These are phyloP conservation scores for Rhimphoctona megacephalus DNA, from an alignment of 2,888 invertebrate species.

Conservation along the genomic window DNA sequence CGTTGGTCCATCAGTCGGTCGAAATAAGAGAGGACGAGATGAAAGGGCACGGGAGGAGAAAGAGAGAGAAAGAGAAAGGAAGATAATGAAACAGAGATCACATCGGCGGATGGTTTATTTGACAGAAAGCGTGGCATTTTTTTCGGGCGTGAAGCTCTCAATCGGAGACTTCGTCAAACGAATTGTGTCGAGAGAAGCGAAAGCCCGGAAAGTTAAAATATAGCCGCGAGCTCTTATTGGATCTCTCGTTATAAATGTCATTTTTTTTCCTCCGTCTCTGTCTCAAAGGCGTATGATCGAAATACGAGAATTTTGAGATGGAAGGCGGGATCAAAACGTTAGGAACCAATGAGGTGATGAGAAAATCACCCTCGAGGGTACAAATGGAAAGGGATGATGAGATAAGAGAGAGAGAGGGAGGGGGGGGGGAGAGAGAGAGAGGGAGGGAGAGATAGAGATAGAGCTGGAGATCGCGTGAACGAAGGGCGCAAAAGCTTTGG, in stretches of 20 bases:
- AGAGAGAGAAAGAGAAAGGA: constrained; percentile 54
- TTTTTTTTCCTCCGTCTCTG: constrained; percentile 13
- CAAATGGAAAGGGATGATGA: constrained; percentile 24
- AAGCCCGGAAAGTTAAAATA: constrained; percentile 17
- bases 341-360: constrained; percentile 21
- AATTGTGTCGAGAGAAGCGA: constrained; percentile 28
- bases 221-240: constrained; percentile 24
- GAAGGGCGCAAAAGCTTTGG: constrained; percentile 52
- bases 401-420: constrained; percentile 30
- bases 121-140: constrained; percentile 59
- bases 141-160: constrained; percentile 39
- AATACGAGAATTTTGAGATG: neutral
- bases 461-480: constrained; percentile 4
- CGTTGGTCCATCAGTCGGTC: constrained; percentile 70
- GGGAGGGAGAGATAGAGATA: constrained; percentile 16
- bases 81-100: constrained; percentile 52
- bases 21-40: constrained; percentile 66
- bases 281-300: neutral
- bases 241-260: neutral
- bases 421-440: constrained; percentile 27
- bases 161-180: constrained; percentile 43
- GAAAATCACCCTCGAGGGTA: constrained; percentile 44
- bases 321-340: constrained; percentile 34
- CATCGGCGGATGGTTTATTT: constrained; percentile 55
- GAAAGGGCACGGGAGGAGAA: constrained; percentile 64